These are phyloP conservation scores for Leuciscus idus DNA, from an alignment of 2,113 vertebrate genomes.

Conservation along the genomic window DNA sequence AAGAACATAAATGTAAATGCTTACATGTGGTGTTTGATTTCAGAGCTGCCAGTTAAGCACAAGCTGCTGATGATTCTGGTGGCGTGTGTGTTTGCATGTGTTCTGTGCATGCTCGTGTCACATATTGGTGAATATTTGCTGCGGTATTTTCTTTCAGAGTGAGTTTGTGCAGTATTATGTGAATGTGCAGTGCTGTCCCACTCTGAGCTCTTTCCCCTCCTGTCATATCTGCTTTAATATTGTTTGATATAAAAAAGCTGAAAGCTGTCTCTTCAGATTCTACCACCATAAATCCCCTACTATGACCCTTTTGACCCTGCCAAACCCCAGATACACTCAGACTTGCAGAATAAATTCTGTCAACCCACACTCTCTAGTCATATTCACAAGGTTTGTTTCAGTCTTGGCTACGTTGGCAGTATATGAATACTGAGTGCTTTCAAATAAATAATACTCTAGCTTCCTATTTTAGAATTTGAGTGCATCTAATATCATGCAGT, in stretches of 20 bases:
- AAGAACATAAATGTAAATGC: slow-evolving; percentile 21
- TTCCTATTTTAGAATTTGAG: background rate
- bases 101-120: background rate
- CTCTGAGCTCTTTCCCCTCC: background rate
- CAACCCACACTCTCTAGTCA: background rate
- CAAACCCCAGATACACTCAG: background rate
- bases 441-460: background rate
- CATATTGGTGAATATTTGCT: slow-evolving; percentile 3
- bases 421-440: background rate
- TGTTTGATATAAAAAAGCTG: slow-evolving; percentile 40
- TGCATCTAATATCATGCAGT: background rate
- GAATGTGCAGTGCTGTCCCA: background rate
- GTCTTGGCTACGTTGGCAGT: background rate
- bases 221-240: slow-evolving; percentile 37
- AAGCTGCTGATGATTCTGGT: background rate
- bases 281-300: slow-evolving; percentile 29
- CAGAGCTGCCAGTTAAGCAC: slow-evolving; percentile 31
- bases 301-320: slow-evolving; percentile 26
- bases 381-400: background rate
- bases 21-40: slow-evolving; percentile 17
- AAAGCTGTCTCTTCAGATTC: slow-evolving; percentile 35
- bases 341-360: slow-evolving; percentile 3
- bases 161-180: slow-evolving; percentile 6
- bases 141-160: background rate
- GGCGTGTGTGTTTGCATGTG: background rate